Base-by-base conservation (phyloP, 1,140 invertebrate genomes). In the Drosophila bipectinata region DNA sequence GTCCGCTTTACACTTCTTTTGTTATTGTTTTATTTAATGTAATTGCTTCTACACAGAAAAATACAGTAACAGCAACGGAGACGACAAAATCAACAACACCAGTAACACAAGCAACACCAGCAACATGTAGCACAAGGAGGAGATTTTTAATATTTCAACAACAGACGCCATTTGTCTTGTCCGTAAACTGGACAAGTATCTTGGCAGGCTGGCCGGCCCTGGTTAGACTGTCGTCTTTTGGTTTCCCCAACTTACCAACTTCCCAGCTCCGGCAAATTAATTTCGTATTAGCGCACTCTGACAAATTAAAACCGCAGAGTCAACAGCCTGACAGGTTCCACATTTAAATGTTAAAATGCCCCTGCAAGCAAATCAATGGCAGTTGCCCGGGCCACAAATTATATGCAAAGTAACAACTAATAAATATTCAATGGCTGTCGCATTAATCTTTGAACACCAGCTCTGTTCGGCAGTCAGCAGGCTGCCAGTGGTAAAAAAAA, bases 401-500 rank as follows among this genome's bases (percentile, higher is more conserved):
- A 85, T 85, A 85, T 85, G 82, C 82, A 85, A 85, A 85, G 79
- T 82, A 85, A 87, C 82, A 85, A 85, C 82, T 85, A 85, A 85
- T 85, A 85, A 85, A 85, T 85, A 85, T 85, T 85, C 82, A 85
- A 85, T 85, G 82, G 56, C 83, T 88, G 82, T 85, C 82, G 84
- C 82, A 85, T 85, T 85, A 85, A 85, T 85, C 82, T 85, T 85
- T 85, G 85, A 85, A 72, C 83, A 88, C 74, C 77, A 85, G 72
- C 74, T 67, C 77, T 61, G 39, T 37, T 47, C 51, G n/a, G 34
- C 63, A 69, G 66, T 69, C 66, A 39, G 51, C 66, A 69, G 66
- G 30, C 59, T 64, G 63, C 34, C 44, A 44, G 49, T 45, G 15
- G 49, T 48, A 72, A 47, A 69, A 59, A 54, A 69, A 58, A 54